Evolutionary conservation across 1,140 invertebrate species (phyloP).

Genomic region (Lasaia peninsularis): DNA sequence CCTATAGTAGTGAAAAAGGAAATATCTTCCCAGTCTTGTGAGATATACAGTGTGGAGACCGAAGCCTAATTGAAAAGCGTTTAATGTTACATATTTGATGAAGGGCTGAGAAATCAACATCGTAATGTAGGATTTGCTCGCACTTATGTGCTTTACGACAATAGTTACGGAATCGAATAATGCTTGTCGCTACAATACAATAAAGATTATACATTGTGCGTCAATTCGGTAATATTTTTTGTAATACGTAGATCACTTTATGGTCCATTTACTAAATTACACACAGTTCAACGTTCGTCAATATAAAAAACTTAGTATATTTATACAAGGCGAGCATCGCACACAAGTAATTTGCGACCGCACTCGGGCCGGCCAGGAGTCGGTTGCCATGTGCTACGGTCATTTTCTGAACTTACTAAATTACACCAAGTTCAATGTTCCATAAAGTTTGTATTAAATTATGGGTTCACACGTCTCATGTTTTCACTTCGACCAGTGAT

Average conservation of each 20-base stretch:
- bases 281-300: constrained; percentile 32
- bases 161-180: not conserved
- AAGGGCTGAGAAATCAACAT: too few relatives aligned
- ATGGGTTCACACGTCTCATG: constrained; percentile 70
- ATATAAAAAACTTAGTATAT: constrained; percentile 13
- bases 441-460: constrained; percentile 65
- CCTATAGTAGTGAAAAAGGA: too few relatives aligned
- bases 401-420: constrained; percentile 58
- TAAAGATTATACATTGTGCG: not conserved
- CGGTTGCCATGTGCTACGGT: constrained; percentile 37
- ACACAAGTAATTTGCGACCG: constrained; percentile 16
- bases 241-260: not conserved
- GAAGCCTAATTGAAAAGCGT: too few relatives aligned
- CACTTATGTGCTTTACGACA: too few relatives aligned
- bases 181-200: too few relatives aligned
- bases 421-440: constrained; percentile 68
- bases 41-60: too few relatives aligned
- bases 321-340: not conserved
- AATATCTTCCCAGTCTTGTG: too few relatives aligned
- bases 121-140: too few relatives aligned
- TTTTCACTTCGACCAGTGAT: constrained; percentile 64
- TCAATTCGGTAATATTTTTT: not conserved
- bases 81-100: too few relatives aligned
- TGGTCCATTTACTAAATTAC: constrained; percentile 25
- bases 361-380: constrained; percentile 47